A percentile compares a stretch with the other conserved stretches of the same genome.
These are phyloP conservation scores for Timema podura DNA, from an alignment of 2,888 invertebrate species.

Conservation along the genomic window DNA sequence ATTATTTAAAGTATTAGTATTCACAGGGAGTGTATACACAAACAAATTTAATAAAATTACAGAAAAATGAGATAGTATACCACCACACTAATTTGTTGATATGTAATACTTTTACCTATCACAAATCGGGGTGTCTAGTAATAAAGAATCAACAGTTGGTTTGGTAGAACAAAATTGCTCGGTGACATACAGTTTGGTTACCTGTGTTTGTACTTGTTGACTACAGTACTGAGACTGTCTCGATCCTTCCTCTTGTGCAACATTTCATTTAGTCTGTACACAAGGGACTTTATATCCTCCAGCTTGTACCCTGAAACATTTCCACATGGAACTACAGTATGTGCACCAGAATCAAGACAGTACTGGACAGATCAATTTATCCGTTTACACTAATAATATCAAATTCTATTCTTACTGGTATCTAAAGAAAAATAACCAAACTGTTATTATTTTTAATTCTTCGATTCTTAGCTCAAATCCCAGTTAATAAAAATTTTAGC, in stretches of 20 bases:
- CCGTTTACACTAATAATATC: too few species aligned
- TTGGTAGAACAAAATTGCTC: too few species aligned
- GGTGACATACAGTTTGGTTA: constrained; percentile 39
- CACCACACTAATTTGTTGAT: constrained; percentile 19
- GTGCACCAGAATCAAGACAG: not conserved
- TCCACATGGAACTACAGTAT: too few species aligned
- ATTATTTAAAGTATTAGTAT: too few species aligned
- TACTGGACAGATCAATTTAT: not conserved
- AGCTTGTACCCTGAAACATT: constrained; percentile 63
- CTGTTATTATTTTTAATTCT: too few species aligned
- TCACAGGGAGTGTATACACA: too few species aligned
- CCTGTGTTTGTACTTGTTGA: constrained; percentile 91
- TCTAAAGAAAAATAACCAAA: constrained; percentile 9
- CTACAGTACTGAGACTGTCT: constrained; percentile 76
- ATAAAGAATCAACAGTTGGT: too few species aligned
- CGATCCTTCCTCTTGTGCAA: constrained; percentile 74
- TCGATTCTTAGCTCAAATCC: too few species aligned
- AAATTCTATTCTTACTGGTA: not conserved
- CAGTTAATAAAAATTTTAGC: too few species aligned
- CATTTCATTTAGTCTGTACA: constrained; percentile 68
- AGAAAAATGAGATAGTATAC: too few species aligned
- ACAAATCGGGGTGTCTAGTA: too few species aligned
- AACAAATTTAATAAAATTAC: too few species aligned
- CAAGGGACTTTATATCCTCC: constrained; percentile 67
- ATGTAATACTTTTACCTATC: constrained; percentile 35